A percentile compares a stretch with the other conserved stretches of the same genome.
Conservation (phyloP, 2,113 vertebrate genomes). For the Setophaga kirtlandii region DNA sequence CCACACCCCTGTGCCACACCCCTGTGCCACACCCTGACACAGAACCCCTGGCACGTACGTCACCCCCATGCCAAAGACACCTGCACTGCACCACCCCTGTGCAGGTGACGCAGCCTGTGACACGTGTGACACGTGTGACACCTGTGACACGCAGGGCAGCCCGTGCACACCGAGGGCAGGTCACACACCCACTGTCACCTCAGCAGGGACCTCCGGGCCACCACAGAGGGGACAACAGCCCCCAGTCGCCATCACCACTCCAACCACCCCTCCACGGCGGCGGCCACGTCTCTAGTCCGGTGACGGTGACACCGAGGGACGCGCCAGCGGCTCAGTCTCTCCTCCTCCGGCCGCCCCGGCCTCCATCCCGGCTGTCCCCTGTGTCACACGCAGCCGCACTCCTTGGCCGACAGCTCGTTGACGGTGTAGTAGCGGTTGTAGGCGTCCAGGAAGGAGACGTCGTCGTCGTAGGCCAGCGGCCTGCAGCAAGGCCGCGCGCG, state of each 20-base stretch:
- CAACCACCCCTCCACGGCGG: rapidly evolving
- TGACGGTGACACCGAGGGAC: rapidly evolving
- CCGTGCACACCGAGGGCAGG: rapidly evolving
- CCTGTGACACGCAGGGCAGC: rapidly evolving
- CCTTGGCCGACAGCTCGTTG: conserved; percentile 89
- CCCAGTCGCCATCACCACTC: rapidly evolving
- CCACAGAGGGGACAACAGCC: rapidly evolving
- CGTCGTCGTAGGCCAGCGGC: conserved; percentile 87
- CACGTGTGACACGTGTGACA: background rate
- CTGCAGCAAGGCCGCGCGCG: conserved; percentile 90
- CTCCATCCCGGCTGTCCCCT: background rate
- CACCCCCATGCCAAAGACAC: rapidly evolving
- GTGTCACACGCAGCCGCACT: conserved; percentile 91
- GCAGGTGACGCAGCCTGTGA: rapidly evolving
- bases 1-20: background rate
- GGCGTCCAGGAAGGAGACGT: conserved; percentile 88
- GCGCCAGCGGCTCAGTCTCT: background rate
- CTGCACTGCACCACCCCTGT: rapidly evolving
- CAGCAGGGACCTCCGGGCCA: background rate
- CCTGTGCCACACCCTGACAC: background rate
- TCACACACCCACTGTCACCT: rapidly evolving
- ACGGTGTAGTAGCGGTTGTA: conserved; percentile 87
- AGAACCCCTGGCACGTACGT: rapidly evolving
- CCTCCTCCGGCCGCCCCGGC: background rate
- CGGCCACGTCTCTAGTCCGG: background rate